Base-by-base conservation (phyloP, 2,113 vertebrate genomes). In the Petrocephalus microphthalmus region DNA sequence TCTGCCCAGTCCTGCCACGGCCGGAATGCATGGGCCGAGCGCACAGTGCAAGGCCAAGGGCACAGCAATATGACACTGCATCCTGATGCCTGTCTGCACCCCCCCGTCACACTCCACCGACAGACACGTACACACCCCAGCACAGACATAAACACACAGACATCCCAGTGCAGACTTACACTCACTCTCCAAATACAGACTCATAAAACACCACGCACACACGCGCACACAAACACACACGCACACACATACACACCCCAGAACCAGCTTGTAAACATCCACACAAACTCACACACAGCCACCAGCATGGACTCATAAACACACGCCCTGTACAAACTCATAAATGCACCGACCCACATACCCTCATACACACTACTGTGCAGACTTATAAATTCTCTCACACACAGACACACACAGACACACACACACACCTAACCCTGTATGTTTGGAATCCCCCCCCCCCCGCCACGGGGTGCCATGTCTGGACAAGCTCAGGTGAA, bases 21-120 rank as follows among this genome's bases (percentile, higher is more conserved):
- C 8, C 53, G 90, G 90, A 91, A 90, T 92, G 52, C 88, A 88
- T 52, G 82, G 60, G 81, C 74, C 56, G 85, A 88, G 88, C 88
- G 89, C 49, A 89, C 85, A 42, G 90, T 81, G 86, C 89, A 90
- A 90, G 87, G 91, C 86, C 91, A 92, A 92, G 87, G 89, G 84
- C 87, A 87, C 5, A 82, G 88, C 88, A 89, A 91, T 52, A 83
- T 84, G 60, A 88, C 71, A 90, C 88, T 49, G 17, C 6, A n/a
- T 25, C 22, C 53, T 10, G 37, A 2, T 56, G 15, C 78, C 33
- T 29, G 87, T 29, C 17, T 52, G 67, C 52, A 84, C 45, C 19
- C 88, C 49, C 89, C 85, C 86, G 25, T 20, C 7, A 49, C 47
- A 7, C 89, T 64, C 88, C 47, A 22, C 7, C 56, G 37, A 88